Evolutionary conservation across 2,888 invertebrate genomes (phyloP).

Genomic region (Spilarctia lutea): DNA sequence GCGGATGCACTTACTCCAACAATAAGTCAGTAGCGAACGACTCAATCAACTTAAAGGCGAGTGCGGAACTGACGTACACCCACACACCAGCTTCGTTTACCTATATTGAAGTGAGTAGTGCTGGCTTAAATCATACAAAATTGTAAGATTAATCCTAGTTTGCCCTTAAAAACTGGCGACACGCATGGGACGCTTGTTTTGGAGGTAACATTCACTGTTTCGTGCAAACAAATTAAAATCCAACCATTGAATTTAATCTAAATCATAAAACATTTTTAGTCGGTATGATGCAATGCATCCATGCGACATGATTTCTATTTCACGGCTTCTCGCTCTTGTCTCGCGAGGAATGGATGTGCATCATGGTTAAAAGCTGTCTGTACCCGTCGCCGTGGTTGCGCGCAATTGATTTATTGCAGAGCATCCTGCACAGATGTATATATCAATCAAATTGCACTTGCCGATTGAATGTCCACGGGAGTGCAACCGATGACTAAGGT

Average conservation of each 20-base stretch:
- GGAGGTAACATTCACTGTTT: neutral
- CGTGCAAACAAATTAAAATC: neutral
- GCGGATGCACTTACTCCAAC: conserved; percentile 21
- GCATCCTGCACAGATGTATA: conserved; percentile 30
- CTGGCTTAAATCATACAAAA: neutral
- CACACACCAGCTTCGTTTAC: neutral
- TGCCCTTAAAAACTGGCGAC: too few species aligned
- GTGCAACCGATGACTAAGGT: conserved; percentile 18
- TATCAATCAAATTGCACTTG: conserved; percentile 40
- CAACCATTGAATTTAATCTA: neutral
- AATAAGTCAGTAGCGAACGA: conserved; percentile 20
- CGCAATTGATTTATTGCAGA: conserved; percentile 20
- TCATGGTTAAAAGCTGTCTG: conserved; percentile 18
- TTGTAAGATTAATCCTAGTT: neutral
- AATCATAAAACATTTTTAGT: conserved; percentile 1
- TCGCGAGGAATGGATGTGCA: conserved; percentile 33
- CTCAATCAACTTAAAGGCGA: conserved; percentile 38
- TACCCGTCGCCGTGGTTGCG: conserved; percentile 28
- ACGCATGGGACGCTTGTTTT: neutral
- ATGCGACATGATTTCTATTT: conserved; percentile 43
- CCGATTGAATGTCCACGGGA: conserved; percentile 28
- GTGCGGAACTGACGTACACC: conserved; percentile 15
- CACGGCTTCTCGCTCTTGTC: conserved; percentile 38
- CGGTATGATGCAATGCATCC: conserved; percentile 30
- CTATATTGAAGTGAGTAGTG: neutral